Evolutionary conservation across 2,797 vertebrate genomes (phyloP).

Genomic region (Lepus townsendii): DNA sequence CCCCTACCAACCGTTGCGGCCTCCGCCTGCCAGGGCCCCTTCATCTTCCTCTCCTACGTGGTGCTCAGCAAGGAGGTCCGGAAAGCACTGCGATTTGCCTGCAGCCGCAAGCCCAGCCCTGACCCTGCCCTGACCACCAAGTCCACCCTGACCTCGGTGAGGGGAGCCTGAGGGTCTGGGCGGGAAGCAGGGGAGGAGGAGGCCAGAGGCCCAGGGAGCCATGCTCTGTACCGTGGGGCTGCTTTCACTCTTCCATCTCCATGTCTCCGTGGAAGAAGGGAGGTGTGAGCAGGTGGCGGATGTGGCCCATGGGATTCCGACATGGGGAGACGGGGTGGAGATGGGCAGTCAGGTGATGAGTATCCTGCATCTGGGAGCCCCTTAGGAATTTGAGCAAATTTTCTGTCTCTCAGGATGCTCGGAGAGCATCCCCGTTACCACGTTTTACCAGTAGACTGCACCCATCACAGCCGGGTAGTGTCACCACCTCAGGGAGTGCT

Average conservation of each 20-base stretch:
- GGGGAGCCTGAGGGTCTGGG: conserved; percentile 61
- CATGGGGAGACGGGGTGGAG: not conserved
- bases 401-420: not conserved
- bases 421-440: not conserved
- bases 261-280: not conserved
- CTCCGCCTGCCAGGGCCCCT: conserved; percentile 91
- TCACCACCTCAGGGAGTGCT: too few species aligned
- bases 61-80: conserved; percentile 95
- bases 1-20: not conserved
- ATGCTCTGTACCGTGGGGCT: not conserved
- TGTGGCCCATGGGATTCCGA: not conserved
- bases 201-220: not conserved
- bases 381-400: not conserved
- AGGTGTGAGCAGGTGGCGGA: not conserved
- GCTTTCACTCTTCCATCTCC: not conserved
- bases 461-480: not conserved
- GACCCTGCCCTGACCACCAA: conserved; percentile 92
- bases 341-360: not conserved
- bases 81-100: conserved; percentile 93
- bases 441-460: not conserved
- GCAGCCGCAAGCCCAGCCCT: conserved; percentile 91
- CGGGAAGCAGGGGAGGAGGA: not conserved
- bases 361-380: not conserved
- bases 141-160: conserved; percentile 94
- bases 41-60: conserved; percentile 95